phyloP scores from a whole-genome alignment of 2,113 vertebrate genomes.

The Mormyrus iriodes region DNA sequence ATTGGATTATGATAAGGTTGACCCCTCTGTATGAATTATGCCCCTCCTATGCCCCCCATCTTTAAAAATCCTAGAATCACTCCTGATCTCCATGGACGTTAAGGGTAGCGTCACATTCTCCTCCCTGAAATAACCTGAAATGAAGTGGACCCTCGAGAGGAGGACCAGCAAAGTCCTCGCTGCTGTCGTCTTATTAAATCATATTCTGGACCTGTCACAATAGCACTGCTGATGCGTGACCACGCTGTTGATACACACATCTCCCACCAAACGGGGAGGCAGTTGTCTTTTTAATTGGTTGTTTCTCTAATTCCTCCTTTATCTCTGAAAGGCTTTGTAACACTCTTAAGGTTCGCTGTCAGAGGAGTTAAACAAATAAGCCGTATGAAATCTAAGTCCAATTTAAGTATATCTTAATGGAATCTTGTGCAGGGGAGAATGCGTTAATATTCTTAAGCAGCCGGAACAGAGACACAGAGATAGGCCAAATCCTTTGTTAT shows the following conservation, averaged over 20 bases:
- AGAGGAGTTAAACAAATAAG: slow-evolving; percentile 16
- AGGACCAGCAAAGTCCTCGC: not conserved
- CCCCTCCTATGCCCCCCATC: not conserved
- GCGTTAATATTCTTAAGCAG: slow-evolving; percentile 14
- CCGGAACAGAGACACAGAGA: not conserved
- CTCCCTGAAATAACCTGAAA: not conserved
- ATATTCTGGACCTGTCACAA: not conserved
- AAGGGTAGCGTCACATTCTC: not conserved
- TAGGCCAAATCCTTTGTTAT: slow-evolving; percentile 12
- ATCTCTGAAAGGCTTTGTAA: not conserved
- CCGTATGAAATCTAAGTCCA: not conserved
- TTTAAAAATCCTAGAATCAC: not conserved
- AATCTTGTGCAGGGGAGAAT: slow-evolving; percentile 16
- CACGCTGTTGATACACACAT: not conserved
- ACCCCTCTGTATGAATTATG: not conserved
- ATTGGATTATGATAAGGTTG: too few species aligned
- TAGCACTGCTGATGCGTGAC: not conserved
- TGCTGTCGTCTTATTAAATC: not conserved
- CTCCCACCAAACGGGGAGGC: not conserved
- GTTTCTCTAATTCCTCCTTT: slow-evolving; percentile 22
- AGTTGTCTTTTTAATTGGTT: slow-evolving; percentile 10
- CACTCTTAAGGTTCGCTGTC: slow-evolving; percentile 14
- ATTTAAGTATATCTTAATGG: slow-evolving; percentile 23
- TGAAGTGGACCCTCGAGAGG: slow-evolving; percentile 1
- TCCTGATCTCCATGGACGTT: not conserved